Conservation (phyloP, 2,797 vertebrate species). For the Urophycis tenuis region DNA sequence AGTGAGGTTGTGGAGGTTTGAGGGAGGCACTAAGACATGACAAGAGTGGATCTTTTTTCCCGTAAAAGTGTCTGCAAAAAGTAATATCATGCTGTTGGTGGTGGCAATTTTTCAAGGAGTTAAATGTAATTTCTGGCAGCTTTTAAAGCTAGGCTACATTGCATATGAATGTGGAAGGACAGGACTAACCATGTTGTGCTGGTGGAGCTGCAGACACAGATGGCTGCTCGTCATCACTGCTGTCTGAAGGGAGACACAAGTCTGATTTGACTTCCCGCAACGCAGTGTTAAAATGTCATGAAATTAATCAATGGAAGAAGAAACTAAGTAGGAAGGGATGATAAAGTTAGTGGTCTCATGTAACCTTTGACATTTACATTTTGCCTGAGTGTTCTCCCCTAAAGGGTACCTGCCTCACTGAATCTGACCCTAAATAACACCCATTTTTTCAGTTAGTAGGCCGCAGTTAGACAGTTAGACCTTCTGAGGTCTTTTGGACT, state of each 20-base stretch:
- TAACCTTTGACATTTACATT: background rate
- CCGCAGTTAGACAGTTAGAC: no score
- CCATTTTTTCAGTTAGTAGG: background rate
- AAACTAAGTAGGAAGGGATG: background rate
- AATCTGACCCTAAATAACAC: background rate
- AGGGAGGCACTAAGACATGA: background rate
- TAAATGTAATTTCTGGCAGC: background rate
- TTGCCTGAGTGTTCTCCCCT: background rate
- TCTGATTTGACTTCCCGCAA: background rate
- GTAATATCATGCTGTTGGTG: background rate
- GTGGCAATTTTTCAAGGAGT: background rate
- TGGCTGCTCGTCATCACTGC: background rate
- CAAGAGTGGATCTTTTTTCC: background rate
- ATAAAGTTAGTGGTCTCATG: background rate
- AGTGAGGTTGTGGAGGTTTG: no score
- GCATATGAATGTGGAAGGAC: background rate
- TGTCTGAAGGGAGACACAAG: background rate
- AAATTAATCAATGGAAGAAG: background rate
- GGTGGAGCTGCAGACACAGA: background rate
- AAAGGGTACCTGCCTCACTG: background rate
- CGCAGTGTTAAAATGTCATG: background rate
- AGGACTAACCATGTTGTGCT: constrained; percentile 3
- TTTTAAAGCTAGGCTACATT: background rate
- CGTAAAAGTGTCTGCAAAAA: background rate
- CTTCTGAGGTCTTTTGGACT: no score